phyloP scores from a whole-genome alignment of 53 echinoderm and acorn worm species.

The Hippasteria phrygiana region DNA sequence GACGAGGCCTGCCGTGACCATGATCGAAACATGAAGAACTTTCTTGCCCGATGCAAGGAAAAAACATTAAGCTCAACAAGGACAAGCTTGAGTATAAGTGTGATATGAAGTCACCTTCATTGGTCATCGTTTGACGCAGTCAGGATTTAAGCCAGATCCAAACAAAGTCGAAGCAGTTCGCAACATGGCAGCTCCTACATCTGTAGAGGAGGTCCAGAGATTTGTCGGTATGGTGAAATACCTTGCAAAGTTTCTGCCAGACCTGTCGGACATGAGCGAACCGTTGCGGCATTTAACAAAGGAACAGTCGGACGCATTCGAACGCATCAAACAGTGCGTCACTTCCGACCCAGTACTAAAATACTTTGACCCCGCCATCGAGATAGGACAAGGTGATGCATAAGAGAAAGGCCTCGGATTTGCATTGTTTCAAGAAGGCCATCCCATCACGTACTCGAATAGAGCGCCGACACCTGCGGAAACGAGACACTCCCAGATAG shows the following conservation, averaged over 20 bases:
- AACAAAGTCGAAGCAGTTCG: constrained; percentile 64
- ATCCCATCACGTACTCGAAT: constrained; percentile 74
- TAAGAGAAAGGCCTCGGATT: constrained; percentile 79
- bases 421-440: constrained; percentile 73
- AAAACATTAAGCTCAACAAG: constrained; percentile 68
- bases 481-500: constrained; percentile 78
- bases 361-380: constrained; percentile 58
- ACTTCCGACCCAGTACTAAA: constrained; percentile 59
- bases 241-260: constrained; percentile 74
- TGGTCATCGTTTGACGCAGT: constrained; percentile 46
- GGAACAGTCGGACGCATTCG: constrained; percentile 65
- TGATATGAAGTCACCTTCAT: constrained; percentile 64
- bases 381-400: constrained; percentile 80
- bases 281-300: constrained; percentile 69
- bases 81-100: constrained; percentile 75
- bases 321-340: constrained; percentile 61
- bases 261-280: constrained; percentile 69
- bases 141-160: constrained; percentile 65
- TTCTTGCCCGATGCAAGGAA: constrained; percentile 64
- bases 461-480: constrained; percentile 71
- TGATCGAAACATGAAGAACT: constrained; percentile 65
- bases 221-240: constrained; percentile 75
- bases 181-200: constrained; percentile 66
- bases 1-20: constrained; percentile 58
- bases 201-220: constrained; percentile 71